These are phyloP conservation scores for Dolichallabes microphthalmus DNA, from an alignment of 2,113 vertebrate genomes.

Conservation along the genomic window DNA sequence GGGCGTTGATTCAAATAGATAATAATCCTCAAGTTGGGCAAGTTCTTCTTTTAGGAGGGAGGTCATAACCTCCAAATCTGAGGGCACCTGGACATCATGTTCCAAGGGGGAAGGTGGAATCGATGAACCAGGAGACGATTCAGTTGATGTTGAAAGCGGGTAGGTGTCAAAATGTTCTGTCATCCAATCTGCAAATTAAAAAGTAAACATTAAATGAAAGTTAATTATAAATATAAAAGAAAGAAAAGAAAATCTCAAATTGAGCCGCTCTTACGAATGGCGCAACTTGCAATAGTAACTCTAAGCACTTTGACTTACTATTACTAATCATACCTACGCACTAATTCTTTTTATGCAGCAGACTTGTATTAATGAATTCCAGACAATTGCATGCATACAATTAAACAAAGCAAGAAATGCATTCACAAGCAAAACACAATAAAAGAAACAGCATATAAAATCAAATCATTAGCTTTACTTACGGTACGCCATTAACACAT, in stretches of 20 bases:
- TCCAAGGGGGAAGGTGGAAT: constrained; percentile 76
- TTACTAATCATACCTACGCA: background rate
- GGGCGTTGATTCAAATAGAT: constrained; percentile 79
- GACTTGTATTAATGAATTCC: background rate
- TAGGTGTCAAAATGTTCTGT: constrained; percentile 88
- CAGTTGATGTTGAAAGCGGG: constrained; percentile 77
- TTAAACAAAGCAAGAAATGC: background rate
- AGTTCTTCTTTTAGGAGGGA: constrained; percentile 87
- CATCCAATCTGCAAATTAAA: constrained; percentile 84
- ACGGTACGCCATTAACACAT: constrained; percentile 80
- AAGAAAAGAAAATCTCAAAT: background rate
- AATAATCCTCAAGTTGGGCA: constrained; percentile 93
- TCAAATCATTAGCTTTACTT: constrained; percentile 73
- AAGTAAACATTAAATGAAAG: constrained; percentile 3
- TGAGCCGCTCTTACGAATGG: background rate
- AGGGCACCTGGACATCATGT: constrained; percentile 78
- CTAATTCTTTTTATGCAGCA: background rate
- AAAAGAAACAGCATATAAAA: constrained; percentile 29
- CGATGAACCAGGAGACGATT: constrained; percentile 75
- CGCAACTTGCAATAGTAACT: background rate
- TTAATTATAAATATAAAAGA: background rate
- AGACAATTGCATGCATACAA: background rate
- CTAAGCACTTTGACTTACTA: background rate
- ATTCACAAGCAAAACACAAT: background rate
- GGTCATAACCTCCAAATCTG: constrained; percentile 90